These are phyloP conservation scores for Stegostoma tigrinum DNA, from an alignment of 2,113 vertebrate genomes.

Conservation along the genomic window DNA sequence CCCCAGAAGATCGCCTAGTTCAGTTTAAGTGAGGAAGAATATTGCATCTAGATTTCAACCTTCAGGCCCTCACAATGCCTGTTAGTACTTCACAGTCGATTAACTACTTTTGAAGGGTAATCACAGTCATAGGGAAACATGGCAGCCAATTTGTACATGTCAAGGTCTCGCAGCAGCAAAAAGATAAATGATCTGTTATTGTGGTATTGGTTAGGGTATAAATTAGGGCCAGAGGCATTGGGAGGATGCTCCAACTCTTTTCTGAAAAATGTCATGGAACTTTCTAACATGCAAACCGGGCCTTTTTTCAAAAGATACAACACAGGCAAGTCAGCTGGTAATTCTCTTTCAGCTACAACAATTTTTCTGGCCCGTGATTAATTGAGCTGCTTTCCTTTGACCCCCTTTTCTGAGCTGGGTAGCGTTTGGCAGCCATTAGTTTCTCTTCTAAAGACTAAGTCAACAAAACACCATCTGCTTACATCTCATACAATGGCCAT, in stretches of 20 bases:
- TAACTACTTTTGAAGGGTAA: neutral
- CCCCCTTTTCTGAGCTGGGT: neutral
- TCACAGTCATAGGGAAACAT: neutral
- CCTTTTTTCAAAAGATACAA: neutral
- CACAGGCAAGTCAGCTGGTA: neutral
- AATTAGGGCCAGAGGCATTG: neutral
- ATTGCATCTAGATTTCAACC: neutral
- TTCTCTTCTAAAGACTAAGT: neutral
- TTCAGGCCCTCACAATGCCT: neutral
- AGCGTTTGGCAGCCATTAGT: neutral
- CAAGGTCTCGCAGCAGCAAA: neutral
- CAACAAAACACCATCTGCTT: neutral
- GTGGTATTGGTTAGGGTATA: neutral
- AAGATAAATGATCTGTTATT: neutral
- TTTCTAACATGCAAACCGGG: neutral
- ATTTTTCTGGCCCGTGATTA: neutral
- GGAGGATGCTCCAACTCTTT: neutral
- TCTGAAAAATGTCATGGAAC: neutral
- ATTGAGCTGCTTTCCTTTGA: neutral
- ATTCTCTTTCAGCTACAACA: neutral
- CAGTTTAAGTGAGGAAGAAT: neutral
- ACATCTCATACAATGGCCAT: neutral
- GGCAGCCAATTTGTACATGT: neutral
- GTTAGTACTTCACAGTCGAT: neutral
- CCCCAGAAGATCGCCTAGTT: neutral